These are phyloP conservation scores for Gymnoscelis rufifasciata DNA, from an alignment of 2,888 invertebrate species.

Conservation along the genomic window DNA sequence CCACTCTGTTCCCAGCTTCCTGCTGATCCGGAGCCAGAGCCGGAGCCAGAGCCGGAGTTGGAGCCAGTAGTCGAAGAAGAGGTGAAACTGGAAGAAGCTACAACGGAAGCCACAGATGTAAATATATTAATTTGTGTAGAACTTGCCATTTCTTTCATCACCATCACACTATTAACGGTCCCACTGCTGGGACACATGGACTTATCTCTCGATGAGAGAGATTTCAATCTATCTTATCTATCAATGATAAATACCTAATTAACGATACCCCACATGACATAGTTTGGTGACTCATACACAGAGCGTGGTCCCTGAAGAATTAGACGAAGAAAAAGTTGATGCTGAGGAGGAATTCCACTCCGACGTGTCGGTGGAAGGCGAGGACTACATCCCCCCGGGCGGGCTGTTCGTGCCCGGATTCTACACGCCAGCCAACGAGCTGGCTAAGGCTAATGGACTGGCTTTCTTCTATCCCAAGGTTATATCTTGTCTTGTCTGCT, in stretches of 20 bases:
- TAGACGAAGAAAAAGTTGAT: conserved; percentile 39
- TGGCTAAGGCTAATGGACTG: conserved; percentile 63
- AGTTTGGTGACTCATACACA: background rate
- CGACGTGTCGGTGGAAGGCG: conserved; percentile 58
- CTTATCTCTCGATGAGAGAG: too few species aligned
- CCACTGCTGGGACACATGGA: too few species aligned
- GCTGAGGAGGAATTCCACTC: conserved; percentile 61
- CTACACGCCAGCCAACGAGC: conserved; percentile 61
- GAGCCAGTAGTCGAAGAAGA: background rate
- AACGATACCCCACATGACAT: too few species aligned
- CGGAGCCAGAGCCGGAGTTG: conserved; percentile 33
- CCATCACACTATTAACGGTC: background rate
- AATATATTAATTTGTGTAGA: background rate
- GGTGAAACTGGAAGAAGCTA: conserved; percentile 16
- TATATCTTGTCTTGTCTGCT: too few species aligned
- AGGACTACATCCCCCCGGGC: conserved; percentile 68
- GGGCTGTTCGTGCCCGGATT: conserved; percentile 68
- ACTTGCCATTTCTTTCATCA: background rate
- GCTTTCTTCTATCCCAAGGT: conserved; percentile 64
- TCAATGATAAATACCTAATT: too few species aligned
- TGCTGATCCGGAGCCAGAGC: conserved; percentile 50
- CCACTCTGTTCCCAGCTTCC: conserved; percentile 44
- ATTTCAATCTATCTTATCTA: too few species aligned
- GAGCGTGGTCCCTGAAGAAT: background rate
- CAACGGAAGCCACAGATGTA: conserved; percentile 21